Evolutionary conservation across 2,113 vertebrate species (phyloP).

Genomic region (Equus przewalskii): DNA sequence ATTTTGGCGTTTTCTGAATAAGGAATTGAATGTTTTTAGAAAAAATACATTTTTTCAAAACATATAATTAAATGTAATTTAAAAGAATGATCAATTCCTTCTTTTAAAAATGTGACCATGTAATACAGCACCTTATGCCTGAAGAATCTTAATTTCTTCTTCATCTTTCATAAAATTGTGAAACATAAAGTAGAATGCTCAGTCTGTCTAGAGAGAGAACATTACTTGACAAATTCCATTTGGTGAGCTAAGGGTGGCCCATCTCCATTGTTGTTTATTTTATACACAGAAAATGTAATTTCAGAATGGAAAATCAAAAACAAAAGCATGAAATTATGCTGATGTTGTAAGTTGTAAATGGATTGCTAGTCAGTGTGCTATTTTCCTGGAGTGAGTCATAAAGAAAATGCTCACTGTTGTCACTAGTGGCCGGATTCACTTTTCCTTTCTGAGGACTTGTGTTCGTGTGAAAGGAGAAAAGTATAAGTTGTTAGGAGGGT

Average conservation of each 20-base stretch:
- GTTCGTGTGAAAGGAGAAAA: not conserved
- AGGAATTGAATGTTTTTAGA: not conserved
- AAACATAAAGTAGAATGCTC: slow-evolving; percentile 17
- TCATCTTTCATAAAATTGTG: slow-evolving; percentile 44
- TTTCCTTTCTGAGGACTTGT: not conserved
- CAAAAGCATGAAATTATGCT: slow-evolving; percentile 65
- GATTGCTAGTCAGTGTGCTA: not conserved
- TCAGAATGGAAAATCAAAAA: slow-evolving; percentile 67
- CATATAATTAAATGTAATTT: slow-evolving; percentile 26
- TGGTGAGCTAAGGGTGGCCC: slow-evolving; percentile 32
- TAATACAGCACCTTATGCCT: slow-evolving; percentile 13
- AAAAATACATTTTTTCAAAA: not conserved
- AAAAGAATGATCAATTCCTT: slow-evolving; percentile 33
- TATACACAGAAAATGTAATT: slow-evolving; percentile 56
- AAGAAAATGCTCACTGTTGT: not conserved
- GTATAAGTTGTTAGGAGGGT: not conserved
- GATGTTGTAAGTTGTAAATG: slow-evolving; percentile 53
- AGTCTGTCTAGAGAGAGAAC: slow-evolving; percentile 17
- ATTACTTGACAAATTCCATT: slow-evolving; percentile 30
- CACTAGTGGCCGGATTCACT: not conserved
- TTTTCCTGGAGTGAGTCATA: slow-evolving; percentile 35
- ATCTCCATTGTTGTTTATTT: slow-evolving; percentile 45
- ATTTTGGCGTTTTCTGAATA: not conserved
- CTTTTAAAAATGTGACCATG: slow-evolving; percentile 11
- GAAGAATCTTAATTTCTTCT: slow-evolving; percentile 59